A percentile compares a stretch with the other conserved stretches of the same genome.
Evolutionary conservation across 37 sponge, comb jelly and placozoan species (phyloP).

Genomic region (Halichondria panicea): DNA sequence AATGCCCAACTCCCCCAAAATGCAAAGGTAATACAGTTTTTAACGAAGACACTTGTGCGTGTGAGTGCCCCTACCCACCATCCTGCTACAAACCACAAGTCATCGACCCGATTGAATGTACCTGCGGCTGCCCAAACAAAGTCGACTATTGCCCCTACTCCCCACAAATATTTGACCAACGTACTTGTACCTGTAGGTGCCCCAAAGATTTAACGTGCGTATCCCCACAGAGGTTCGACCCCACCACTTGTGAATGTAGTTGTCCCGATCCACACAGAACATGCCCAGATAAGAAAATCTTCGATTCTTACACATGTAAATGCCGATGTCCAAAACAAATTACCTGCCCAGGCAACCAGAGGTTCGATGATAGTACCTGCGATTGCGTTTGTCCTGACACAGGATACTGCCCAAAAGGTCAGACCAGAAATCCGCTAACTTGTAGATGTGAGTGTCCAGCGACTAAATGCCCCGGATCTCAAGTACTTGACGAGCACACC

Average conservation of each 20-base stretch:
- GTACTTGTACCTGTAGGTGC: conserved; percentile 28
- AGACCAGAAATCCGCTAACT: not conserved
- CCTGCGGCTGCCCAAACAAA: conserved; percentile 11
- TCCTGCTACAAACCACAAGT: conserved; percentile 3
- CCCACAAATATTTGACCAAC: not conserved
- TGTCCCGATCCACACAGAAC: not conserved
- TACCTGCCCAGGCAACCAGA: not conserved
- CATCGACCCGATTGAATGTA: not conserved
- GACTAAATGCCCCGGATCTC: not conserved
- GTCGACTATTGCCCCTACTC: not conserved
- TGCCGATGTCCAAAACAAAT: not conserved
- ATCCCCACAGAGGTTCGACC: not conserved
- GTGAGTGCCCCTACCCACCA: conserved; percentile 14
- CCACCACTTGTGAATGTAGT: conserved; percentile 19
- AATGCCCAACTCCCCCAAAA: not conserved
- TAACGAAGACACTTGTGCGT: conserved; percentile 29
- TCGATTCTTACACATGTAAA: conserved; percentile 13
- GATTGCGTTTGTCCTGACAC: not conserved
- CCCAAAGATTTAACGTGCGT: conserved; percentile 7
- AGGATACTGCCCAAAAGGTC: not conserved
- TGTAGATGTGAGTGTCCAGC: conserved; percentile 33
- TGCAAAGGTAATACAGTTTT: conserved; percentile 1
- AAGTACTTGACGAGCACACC: not conserved
- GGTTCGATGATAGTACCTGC: not conserved
- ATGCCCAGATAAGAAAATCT: conserved; percentile 4